phyloP scores from a whole-genome alignment of 1,140 invertebrate species.

The Kradibia gibbosae region DNA sequence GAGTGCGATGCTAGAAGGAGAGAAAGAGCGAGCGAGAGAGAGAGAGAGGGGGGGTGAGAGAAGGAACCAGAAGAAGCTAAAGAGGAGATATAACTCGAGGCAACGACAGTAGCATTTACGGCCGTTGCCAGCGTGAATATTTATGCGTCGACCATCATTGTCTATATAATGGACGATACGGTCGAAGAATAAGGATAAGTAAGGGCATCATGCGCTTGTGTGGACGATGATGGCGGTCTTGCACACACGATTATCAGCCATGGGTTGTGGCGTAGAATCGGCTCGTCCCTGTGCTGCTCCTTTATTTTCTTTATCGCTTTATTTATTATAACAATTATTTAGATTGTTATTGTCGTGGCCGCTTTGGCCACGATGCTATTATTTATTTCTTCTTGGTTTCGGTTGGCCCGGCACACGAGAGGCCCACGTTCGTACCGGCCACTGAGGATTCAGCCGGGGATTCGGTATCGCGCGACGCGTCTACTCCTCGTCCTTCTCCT shows the following conservation, averaged over 20 bases:
- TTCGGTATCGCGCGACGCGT: slow-evolving; percentile 27
- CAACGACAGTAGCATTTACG: slow-evolving; percentile 69
- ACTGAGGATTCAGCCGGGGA: neutral
- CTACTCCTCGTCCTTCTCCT: slow-evolving; percentile 12
- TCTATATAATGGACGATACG: slow-evolving; percentile 67
- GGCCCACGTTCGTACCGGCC: slow-evolving; percentile 57
- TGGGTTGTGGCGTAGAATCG: slow-evolving; percentile 48
- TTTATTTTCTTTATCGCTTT: neutral
- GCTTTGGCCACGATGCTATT: neutral
- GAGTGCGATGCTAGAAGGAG: neutral
- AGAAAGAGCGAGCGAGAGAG: neutral
- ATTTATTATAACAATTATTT: no score
- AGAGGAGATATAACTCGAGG: slow-evolving; percentile 42
- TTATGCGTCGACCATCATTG: slow-evolving; percentile 69
- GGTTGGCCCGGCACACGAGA: slow-evolving; percentile 53
- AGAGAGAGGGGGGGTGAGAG: neutral
- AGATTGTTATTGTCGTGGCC: neutral
- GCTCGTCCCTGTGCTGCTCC: slow-evolving; percentile 16
- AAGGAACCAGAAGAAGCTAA: neutral
- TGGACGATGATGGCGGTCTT: slow-evolving; percentile 47
- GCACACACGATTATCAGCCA: neutral
- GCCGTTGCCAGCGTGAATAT: slow-evolving; percentile 69
- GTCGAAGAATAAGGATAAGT: slow-evolving; percentile 59
- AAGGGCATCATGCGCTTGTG: slow-evolving; percentile 51
- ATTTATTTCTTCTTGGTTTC: slow-evolving; percentile 24